A percentile compares a stretch with the other conserved stretches of the same genome.
Evolutionary conservation across 2,797 vertebrate genomes (phyloP).

Genomic region (Lutjanus argentimaculatus): DNA sequence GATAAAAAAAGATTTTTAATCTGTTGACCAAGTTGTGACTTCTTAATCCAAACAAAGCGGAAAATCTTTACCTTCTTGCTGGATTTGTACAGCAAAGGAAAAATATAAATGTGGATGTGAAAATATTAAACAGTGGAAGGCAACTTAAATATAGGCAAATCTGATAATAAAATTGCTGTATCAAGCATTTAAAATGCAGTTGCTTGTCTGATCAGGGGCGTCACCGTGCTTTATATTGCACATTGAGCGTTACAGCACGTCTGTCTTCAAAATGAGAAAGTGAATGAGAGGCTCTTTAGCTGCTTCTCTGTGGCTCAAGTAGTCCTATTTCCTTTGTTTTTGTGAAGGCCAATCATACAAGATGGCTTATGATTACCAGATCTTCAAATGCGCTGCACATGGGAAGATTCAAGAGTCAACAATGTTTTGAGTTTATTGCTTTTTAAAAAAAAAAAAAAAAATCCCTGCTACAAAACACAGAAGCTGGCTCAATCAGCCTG

Average conservation of each 20-base stretch:
- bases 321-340: slow-evolving; percentile 48
- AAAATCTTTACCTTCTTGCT: too few species aligned
- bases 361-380: slow-evolving; percentile 55
- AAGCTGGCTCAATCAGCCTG: slow-evolving; percentile 20
- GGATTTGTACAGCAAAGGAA: neutral
- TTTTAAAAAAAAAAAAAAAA: neutral
- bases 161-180: neutral
- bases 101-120: neutral
- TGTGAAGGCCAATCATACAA: slow-evolving; percentile 43
- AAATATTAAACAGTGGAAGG: neutral
- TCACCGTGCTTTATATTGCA: neutral
- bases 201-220: neutral
- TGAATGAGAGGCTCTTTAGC: slow-evolving; percentile 40
- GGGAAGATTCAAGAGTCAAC: slow-evolving; percentile 53
- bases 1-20: too few species aligned
- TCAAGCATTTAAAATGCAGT: neutral
- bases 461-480: neutral
- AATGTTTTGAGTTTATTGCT: slow-evolving; percentile 34
- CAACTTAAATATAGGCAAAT: neutral
- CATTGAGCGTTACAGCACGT: neutral
- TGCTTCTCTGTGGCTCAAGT: slow-evolving; percentile 26
- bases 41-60: too few species aligned
- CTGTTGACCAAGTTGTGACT: too few species aligned
- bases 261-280: slow-evolving; percentile 35
- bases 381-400: slow-evolving; percentile 10